Evolutionary conservation across 2,888 invertebrate genomes (phyloP), one percentile per base, ranked within the genome.

Genomic region (Lasioglossum malachurum): DNA sequence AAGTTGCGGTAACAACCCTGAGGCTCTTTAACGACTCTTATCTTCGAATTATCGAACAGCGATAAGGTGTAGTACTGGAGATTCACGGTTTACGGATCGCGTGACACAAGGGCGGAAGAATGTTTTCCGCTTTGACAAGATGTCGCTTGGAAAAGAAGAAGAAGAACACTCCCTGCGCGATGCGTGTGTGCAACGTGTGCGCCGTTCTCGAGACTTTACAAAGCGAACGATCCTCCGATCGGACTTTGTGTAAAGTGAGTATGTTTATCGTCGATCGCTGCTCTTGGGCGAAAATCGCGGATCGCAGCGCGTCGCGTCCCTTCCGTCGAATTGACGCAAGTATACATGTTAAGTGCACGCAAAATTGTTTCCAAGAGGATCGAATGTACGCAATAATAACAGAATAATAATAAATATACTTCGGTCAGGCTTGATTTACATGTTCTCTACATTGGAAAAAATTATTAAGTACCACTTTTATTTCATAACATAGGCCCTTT

Each of bases 81-180:
- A 64, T 60, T 60, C 72, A 80, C 78, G 84, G 75, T 76, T 80
- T 46, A 85, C 73, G 80, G 87, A 12, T 87, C 87, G 72, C 46
- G 78, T 83, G 69, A 38, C 87, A 87, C 83, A 87, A 27, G 78
- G 83, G 78, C 75, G 73, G 75, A 87, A 87, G 83, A 87, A 87
- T 87, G 87, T 87, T 83, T 81, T 87, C 74, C 78, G 80, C 87
- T 87, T 87, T 87, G 87, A 87, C 80, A 76, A 80, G 83, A 87
- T 60, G 82, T 57, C 85, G 81, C 81, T 85, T 75, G 73, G 82
- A 81, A 82, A 27, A 60, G 60, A 60, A 27, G n/a, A n/a, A n/a
- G 60, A 60, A 4, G 27, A 27, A 75, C 78, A 57, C 46, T 74
- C 31, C 19, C 12, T 44, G 69, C 35, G 78, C 57, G 69, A 53